phyloP scores from a whole-genome alignment of 1,140 invertebrate species.

The Papilio polytes region DNA sequence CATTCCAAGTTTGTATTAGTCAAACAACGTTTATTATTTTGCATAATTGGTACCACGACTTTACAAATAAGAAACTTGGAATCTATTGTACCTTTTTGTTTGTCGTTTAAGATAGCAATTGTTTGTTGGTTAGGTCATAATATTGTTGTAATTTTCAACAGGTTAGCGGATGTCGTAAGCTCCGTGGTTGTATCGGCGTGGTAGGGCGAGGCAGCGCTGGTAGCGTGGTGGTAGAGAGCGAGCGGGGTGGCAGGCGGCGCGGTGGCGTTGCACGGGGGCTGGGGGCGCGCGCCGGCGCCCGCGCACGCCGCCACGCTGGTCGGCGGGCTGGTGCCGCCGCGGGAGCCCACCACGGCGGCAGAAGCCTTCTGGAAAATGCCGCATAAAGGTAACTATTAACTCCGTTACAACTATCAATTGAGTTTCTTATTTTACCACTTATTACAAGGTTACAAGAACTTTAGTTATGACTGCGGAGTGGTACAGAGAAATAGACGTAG shows the following conservation, averaged over 20 bases:
- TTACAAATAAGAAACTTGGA: background rate
- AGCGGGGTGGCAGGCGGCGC: slow-evolving; percentile 51
- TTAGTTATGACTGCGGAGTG: too few species aligned
- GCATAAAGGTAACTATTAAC: slow-evolving; percentile 85
- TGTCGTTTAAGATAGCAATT: background rate
- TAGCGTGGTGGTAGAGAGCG: slow-evolving; percentile 40
- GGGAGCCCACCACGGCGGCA: slow-evolving; percentile 85
- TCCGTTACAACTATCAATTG: too few species aligned
- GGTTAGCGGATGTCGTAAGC: slow-evolving; percentile 9
- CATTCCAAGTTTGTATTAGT: background rate
- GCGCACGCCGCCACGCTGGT: slow-evolving; percentile 84
- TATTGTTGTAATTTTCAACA: background rate
- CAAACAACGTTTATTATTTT: background rate
- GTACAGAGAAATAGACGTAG: too few species aligned
- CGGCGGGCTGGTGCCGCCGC: slow-evolving; percentile 82
- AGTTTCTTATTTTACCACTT: too few species aligned
- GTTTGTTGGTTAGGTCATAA: background rate
- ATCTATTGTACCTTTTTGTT: background rate
- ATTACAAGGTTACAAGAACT: too few species aligned
- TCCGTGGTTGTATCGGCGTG: background rate
- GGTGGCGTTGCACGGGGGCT: slow-evolving; percentile 77
- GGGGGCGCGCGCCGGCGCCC: slow-evolving; percentile 80
- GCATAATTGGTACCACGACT: background rate
- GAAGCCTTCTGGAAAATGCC: slow-evolving; percentile 89
- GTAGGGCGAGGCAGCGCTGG: slow-evolving; percentile 12